Evolutionary conservation across 2,888 invertebrate genomes (phyloP).

Genomic region (Drosophila ezoana): DNA sequence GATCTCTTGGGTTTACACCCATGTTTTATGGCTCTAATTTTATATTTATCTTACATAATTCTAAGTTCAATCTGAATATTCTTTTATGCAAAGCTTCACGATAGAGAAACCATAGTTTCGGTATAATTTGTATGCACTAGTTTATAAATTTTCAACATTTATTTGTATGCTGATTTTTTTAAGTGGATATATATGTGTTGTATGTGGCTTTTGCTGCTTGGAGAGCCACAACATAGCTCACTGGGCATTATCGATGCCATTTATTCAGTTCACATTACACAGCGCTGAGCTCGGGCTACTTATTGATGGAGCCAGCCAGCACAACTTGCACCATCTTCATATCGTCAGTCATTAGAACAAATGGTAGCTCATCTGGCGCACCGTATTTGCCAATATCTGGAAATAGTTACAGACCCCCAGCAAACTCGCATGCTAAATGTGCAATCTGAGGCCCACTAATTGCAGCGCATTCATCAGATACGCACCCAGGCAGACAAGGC

Average conservation of each 20-base stretch:
- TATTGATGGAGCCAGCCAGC: constrained; percentile 18
- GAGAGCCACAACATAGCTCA: neutral
- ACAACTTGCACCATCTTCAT: constrained; percentile 32
- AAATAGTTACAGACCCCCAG: constrained; percentile 35
- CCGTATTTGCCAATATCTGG: constrained; percentile 43
- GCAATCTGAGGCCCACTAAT: constrained; percentile 76
- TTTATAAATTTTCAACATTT: neutral
- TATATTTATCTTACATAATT: no score
- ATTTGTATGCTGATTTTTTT: neutral
- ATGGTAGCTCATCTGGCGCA: constrained; percentile 43
- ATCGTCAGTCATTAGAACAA: constrained; percentile 44
- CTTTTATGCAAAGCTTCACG: no score
- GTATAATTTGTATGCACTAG: no score
- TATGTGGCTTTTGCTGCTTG: neutral
- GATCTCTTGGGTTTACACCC: no score
- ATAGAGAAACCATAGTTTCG: no score
- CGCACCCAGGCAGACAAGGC: constrained; percentile 52
- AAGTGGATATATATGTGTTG: constrained; percentile 3
- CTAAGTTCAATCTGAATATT: no score
- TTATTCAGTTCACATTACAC: constrained; percentile 10
- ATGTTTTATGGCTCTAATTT: no score
- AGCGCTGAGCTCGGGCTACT: neutral
- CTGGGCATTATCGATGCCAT: constrained; percentile 15
- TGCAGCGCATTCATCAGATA: constrained; percentile 75
- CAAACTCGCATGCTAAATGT: constrained; percentile 62